Percentiles rank a stretch among this genome's conserved stretches.
Conservation (phyloP, 2,888 invertebrate species). For the Drosophila subquinaria region DNA sequence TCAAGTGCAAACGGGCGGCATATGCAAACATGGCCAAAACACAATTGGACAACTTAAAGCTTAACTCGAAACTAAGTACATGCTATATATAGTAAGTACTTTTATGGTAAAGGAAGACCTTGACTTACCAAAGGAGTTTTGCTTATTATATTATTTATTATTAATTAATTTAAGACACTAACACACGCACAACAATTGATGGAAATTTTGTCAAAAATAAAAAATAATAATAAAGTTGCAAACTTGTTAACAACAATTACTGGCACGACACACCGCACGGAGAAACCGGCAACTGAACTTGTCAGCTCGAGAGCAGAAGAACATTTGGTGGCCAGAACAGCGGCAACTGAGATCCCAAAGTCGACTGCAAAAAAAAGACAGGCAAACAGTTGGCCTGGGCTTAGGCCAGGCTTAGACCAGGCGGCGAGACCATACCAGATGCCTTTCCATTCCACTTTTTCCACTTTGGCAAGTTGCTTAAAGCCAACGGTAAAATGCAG, state of each 20-base stretch:
- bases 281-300: conserved; percentile 59
- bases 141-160: background rate
- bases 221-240: background rate
- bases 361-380: conserved; percentile 6
- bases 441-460: conserved; percentile 79
- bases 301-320: conserved; percentile 72
- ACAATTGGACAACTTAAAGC: background rate
- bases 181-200: conserved; percentile 13
- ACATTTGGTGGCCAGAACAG: conserved; percentile 63
- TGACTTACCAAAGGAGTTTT: conserved; percentile 17
- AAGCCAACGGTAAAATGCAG: conserved; percentile 60
- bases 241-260: background rate
- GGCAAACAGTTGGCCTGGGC: conserved; percentile 5
- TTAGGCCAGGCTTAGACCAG: conserved; percentile 18
- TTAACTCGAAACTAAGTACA: background rate
- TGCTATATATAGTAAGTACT: too few species aligned
- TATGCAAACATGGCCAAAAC: conserved; percentile 3
- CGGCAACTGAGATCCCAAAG: conserved; percentile 8
- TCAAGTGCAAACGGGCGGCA: conserved; percentile 39
- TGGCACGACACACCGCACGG: conserved; percentile 1
- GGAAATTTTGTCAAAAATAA: background rate
- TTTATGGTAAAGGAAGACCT: background rate
- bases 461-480: conserved; percentile 59
- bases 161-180: background rate
- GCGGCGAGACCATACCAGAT: conserved; percentile 39